Base-by-base conservation (phyloP, 2,797 vertebrate genomes). In the Pristis pectinata region DNA sequence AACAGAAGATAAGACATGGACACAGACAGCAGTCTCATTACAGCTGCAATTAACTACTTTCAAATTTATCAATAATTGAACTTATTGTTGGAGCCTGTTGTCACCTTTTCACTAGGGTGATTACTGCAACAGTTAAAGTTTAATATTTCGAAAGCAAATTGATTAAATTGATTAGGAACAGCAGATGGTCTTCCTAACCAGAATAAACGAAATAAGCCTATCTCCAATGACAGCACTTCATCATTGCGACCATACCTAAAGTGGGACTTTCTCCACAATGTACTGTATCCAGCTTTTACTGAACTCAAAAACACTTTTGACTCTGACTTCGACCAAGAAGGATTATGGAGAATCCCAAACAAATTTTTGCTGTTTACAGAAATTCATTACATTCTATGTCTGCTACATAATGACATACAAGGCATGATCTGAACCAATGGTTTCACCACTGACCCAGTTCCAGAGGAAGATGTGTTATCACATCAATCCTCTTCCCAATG, bases 1-100 rank as follows among this genome's bases (percentile, higher is more conserved):
- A 76, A 34, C 37, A 34, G 24, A 34, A 13, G 19, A 72, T 44
- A 72, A 93, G 11, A 41, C 59, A 44, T 37, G 34, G 91, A 30
- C 37, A 72, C 37, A 49, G 10, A 93, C 44, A 30, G 37, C 24
- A 74, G 30, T 74, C 92, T 93, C 92, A 72, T 53, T 93, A 74
- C 27, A 74, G 24, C 92, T 93, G 64, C 92, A 74, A 93, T 93
- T 93, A 93, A 94, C 41, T 94, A 56, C 92, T 72, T 94, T 53
- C 41, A 94, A 76, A 94, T 53, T 94, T 94, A 94, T 94, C 30
- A 94, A 94, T 94, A 76, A 94, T 94, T 94, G 15, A 94, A 30
- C 41, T 76, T n/a, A 76, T 49, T 41, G 59, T 37, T 67, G 59
- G 34, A 41, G 27, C 37, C 49, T 94, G 92, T 76, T 94, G 41